Evolutionary conservation across 2,888 invertebrate genomes (phyloP), one percentile per base, ranked within the genome.

Genomic region (Shargacucullia verbasci): DNA sequence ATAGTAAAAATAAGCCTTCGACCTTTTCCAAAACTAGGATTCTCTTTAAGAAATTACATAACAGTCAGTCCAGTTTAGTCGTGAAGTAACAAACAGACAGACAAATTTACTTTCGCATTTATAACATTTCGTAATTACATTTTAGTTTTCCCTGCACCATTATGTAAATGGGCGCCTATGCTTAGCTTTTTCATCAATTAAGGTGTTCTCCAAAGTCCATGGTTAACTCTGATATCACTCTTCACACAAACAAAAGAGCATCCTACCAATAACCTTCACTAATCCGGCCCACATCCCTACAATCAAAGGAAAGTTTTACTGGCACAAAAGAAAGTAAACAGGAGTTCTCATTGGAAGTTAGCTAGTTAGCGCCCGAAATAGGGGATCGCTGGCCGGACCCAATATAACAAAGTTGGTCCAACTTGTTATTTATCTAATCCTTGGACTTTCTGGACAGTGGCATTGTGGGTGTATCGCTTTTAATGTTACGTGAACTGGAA

Each of bases 241-340:
- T 11, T 29, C 37, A 57, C 46, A 49, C 35, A 71, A 67, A 71
- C 52, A 58, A 65, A 65, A 52, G 67, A 39, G 41, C 45, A 53
- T 58, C 72, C 31, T 33, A 45, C 64, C 56, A 68, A 68, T 76
- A 73, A 59, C 76, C 54, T 64, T 64, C 54, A 58, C 53, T 65
- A 73, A 73, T 73, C 60, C 47, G 45, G 48, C 56, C 61, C 67
- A 68, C 70, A 70, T 70, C 74, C 60, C 37, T 74, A 68, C 80
- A 79, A 81, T 74, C 79, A 81, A 74, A 79, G 70, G 70, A 76
- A 84, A 82, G 79, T 82, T 85, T 82, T 29, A 29, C 29, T 29
- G 54, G 47, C 70, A 84, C 87, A 85, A 87, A 89, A 88, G 88
- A 87, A 88, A 82, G 83, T 83, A 85, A 86, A 87, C 85, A 87